Base-by-base conservation (phyloP, 2,113 vertebrate species). In the pig (Sus scrofa) region DNA sequence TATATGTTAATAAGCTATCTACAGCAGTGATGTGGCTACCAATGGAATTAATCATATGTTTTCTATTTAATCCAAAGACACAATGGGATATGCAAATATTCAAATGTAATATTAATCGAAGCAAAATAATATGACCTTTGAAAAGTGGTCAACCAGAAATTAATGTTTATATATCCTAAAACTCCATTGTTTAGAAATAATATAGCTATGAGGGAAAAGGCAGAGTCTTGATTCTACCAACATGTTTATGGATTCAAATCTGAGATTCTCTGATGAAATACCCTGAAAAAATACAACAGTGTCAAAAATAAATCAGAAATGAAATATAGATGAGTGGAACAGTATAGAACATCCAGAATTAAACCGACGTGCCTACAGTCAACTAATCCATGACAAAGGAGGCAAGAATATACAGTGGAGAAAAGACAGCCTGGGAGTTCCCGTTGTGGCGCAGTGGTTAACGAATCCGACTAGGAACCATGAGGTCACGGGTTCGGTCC, bases 1-100 rank as follows among this genome's bases (percentile, higher is more conserved):
- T 97, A 97, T 97, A 98, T 97, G 97, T 88, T 98, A 98, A 97
- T 97, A 88, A 96, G 96, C 56, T 94, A 97, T 95, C 95, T 37
- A 94, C 81, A 97, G 93, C 94, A 97, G 90, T 92, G 77, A 96
- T 95, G 88, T 96, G 88, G 95, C 86, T 96, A 97, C 94, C 96
- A 86, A 93, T 89, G 91, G 77, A 98, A 97, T 98, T 97, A 98
- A 97, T 97, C 95, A 97, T 79, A 96, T 97, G 96, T 97, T 97
- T 97, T 97, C 97, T 94, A 96, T 96, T 97, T 97, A 98, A 97
- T 97, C 88, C 96, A 97, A 90, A 96, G 81, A 92, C 95, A 95
- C 89, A 78, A 77, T 88, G 96, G 94, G 96, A 96, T 96, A 97
- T 97, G 97, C 89, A 97, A 96, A 97, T 97, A 60, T 94, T 91